Base-by-base conservation (phyloP, 2,888 invertebrate genomes). In the Allacma fusca region DNA sequence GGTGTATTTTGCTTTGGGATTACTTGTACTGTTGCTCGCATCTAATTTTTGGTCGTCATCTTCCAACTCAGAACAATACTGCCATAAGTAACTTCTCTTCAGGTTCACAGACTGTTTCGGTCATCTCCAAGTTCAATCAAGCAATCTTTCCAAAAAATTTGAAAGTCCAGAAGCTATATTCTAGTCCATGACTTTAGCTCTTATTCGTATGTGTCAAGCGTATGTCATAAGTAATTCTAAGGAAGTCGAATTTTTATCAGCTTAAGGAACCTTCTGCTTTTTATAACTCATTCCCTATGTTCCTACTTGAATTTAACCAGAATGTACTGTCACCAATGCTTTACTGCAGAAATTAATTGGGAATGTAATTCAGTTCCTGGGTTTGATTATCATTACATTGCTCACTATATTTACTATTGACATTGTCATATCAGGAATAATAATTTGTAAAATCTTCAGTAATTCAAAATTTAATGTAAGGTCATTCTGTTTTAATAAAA, bases 1-100 rank as follows among this genome's bases (percentile, higher is more conserved):
- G 19, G 72, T 79, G 12, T 79, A 79, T 64, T 43, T 57, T 19
- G 23, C 77, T 34, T 24, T 70, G n/a, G 76, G 73, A 23, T 73
- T 79, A n/a, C 29, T 74, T 19, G 24, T 77, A 23, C 26, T 77
- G 24, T 24, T 71, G 21, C 34, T 79, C 2, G 26, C 71, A 1
- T 50, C 77, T 0, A 21, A 34, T 21, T 74, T 68, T 62, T 78
- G 74, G 74, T 23, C 75, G 9, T 59, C 77, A 28, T 65, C 72
- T n/a, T 67, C 75, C 9, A 29, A n/a, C 24, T 24, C 62, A 4
- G 23, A 62, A 24, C 62, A 62, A 62, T 24, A 62, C n/a, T 62
- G 62, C n/a, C 62, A 62, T 62, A 62, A 62, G 16, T 62, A 62
- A 62, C 23, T 62, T 62, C 23, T n/a, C 23, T 23, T 9, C 9